phyloP scores from a whole-genome alignment of 2,113 vertebrate genomes.

The Vulpes ferrilata region DNA sequence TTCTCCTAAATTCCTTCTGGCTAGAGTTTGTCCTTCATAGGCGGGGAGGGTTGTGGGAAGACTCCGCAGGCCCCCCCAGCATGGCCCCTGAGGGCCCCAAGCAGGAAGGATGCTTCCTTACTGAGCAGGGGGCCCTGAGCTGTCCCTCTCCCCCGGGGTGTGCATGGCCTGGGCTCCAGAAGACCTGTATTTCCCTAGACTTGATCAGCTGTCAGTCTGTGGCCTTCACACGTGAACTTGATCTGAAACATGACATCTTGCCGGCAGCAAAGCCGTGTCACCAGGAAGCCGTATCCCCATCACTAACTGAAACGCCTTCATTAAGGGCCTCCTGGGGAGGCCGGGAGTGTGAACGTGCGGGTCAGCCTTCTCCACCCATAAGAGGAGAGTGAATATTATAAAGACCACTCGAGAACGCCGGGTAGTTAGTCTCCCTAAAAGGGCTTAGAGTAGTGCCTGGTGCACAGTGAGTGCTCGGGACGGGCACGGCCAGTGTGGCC shows the following conservation, averaged over 20 bases:
- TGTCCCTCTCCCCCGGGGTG: background rate
- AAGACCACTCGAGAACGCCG: background rate
- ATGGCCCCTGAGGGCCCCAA: no score
- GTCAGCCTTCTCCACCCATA: background rate
- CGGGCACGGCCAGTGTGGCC: no score
- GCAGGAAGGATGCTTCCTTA: background rate
- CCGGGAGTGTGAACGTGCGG: rapidly evolving
- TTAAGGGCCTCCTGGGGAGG: background rate
- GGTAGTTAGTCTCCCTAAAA: background rate
- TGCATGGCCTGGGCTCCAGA: rapidly evolving
- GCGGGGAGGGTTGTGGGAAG: no score
- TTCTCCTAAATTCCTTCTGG: background rate
- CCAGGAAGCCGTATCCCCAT: background rate
- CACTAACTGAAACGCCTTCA: background rate
- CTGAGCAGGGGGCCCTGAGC: rapidly evolving
- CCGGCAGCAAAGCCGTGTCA: background rate
- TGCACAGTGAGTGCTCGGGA: background rate
- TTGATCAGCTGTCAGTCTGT: background rate
- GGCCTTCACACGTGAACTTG: background rate
- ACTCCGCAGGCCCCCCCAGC: rapidly evolving
- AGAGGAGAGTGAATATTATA: rapidly evolving
- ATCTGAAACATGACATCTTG: background rate
- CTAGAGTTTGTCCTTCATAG: no score
- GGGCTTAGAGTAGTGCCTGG: background rate
- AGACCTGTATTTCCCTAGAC: background rate